Evolutionary conservation across 2,113 vertebrate genomes (phyloP).

Genomic region (Melierax canorus): DNA sequence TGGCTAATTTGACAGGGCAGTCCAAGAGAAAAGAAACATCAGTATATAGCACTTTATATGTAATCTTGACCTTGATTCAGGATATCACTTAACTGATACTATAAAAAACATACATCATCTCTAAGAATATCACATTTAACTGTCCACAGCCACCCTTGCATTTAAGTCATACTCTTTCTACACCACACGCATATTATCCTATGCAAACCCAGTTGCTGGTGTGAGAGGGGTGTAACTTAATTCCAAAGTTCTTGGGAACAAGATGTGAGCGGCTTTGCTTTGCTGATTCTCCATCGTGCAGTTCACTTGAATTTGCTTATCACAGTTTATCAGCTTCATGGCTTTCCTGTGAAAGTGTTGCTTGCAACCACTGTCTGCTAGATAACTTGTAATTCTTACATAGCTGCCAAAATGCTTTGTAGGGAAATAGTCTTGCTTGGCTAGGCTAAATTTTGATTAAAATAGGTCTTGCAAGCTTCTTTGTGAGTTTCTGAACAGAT

Average conservation of each 20-base stretch:
- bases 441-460: not conserved
- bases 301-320: slow-evolving; percentile 61
- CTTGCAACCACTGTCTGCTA: not conserved
- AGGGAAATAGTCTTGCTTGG: not conserved
- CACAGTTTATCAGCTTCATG: not conserved
- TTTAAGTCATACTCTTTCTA: not conserved
- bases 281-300: not conserved
- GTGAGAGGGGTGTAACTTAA: not conserved
- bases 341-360: slow-evolving; percentile 36
- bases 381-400: not conserved
- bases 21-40: not conserved
- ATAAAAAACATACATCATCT: not conserved
- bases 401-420: not conserved
- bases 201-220: not conserved
- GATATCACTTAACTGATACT: not conserved
- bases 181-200: not conserved
- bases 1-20: not conserved
- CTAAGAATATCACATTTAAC: not conserved
- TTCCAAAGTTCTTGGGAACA: slow-evolving; percentile 49
- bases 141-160: not conserved
- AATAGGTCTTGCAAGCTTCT: not conserved
- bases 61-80: not conserved
- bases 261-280: not conserved
- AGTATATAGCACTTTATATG: not conserved
- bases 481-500: not conserved